Conservation (phyloP, 64 coral and sea anemone species). For the Acropora yongei region DNA sequence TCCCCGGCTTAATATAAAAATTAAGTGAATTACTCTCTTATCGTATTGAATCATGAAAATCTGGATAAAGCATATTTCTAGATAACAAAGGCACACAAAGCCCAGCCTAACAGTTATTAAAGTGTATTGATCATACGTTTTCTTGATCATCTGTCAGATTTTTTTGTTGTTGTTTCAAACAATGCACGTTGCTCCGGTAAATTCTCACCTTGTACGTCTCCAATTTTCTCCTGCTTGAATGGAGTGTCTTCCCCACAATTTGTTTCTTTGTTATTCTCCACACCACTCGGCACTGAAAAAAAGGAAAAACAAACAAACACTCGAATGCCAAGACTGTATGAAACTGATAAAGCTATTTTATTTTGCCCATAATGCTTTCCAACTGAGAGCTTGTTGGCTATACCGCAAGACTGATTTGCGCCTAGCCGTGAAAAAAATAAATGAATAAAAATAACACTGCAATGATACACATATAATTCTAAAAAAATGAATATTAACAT, state of each 20-base stretch:
- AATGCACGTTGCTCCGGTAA: neutral
- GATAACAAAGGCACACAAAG: neutral
- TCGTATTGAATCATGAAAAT: neutral
- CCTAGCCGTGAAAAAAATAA: neutral
- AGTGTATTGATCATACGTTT: neutral
- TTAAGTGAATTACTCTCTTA: neutral
- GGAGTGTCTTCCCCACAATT: neutral
- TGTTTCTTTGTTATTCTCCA: neutral
- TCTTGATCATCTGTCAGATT: neutral
- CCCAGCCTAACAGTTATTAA: neutral
- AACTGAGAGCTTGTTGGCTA: no score
- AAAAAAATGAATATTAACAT: constrained; percentile 1
- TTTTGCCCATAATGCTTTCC: neutral
- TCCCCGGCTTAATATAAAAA: neutral
- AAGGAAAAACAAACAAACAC: constrained; percentile 1
- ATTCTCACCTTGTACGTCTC: constrained; percentile 2
- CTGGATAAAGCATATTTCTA: neutral
- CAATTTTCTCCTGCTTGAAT: constrained; percentile 3
- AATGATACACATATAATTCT: neutral
- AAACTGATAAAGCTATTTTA: neutral
- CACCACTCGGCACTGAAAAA: neutral
- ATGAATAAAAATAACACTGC: neutral
- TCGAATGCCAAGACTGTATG: neutral
- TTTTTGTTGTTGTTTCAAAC: neutral
- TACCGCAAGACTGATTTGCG: no score